Evolutionary conservation across 2,113 vertebrate species (phyloP).

Genomic region (Lophochroa leadbeateri): DNA sequence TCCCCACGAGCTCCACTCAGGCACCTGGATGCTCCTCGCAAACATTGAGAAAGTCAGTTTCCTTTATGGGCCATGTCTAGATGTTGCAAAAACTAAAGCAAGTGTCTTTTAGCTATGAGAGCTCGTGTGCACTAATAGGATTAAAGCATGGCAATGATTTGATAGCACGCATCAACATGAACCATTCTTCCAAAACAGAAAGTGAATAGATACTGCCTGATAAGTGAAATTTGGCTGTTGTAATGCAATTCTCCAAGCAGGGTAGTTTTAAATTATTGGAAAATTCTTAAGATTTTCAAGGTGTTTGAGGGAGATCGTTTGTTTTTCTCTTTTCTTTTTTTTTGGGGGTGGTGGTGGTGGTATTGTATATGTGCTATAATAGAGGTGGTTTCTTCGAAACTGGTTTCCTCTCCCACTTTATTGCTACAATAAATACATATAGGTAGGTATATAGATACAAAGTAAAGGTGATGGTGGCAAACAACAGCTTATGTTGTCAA

Average conservation of each 20-base stretch:
- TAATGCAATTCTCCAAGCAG: neutral
- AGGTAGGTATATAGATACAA: neutral
- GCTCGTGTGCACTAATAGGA: neutral
- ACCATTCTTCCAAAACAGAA: neutral
- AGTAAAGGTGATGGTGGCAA: neutral
- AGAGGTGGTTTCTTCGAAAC: neutral
- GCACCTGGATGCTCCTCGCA: neutral
- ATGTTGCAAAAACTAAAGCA: neutral
- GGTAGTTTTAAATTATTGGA: neutral
- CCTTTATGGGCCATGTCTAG: neutral
- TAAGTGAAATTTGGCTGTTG: neutral
- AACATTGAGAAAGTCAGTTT: neutral
- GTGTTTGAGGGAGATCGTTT: rapidly evolving
- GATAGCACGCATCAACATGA: neutral
- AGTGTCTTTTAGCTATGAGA: neutral
- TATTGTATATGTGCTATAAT: neutral
- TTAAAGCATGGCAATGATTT: neutral
- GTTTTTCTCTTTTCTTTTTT: neutral
- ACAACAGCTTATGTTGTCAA: neutral
- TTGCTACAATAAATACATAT: neutral
- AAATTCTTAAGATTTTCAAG: neutral
- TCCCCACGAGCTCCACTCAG: neutral
- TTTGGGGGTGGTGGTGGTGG: rapidly evolving
- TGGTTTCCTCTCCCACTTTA: neutral
- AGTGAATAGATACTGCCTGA: neutral